Base-by-base conservation (phyloP, 2,113 vertebrate species). In the Arenaria interpres region DNA sequence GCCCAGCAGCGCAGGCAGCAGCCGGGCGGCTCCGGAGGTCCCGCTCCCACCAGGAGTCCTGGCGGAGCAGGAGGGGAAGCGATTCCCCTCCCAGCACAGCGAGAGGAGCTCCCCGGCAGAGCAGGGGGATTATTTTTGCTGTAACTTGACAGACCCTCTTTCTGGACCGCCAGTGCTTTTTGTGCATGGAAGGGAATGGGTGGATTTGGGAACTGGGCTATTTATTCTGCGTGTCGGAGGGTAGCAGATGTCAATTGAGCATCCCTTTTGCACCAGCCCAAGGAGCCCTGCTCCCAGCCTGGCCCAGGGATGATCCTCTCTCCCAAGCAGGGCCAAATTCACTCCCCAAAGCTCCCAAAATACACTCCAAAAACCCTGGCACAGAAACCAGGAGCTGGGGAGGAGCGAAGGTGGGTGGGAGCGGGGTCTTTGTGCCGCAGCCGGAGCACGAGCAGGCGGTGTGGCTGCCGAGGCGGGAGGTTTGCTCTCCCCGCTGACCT, bases 311-410 rank as follows among this genome's bases (percentile, higher is more conserved):
- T 6, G 27, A 53, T 43, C 12, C 35, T 7, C 45, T 68, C n/a
- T 79, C 67, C n/a, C 22, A 3, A 15, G 25, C 24, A 21, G 27
- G 12, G 25, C 62, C 46, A 12, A 66, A 88, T 30, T 46, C 30
- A 7, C n/a, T 16, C 66, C 32, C 8, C 17, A 16, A 1, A 0
- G 3, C 39, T 63, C 25, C 20, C 35, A 8, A 1, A 0, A 2
- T 39, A 54, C 43, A 8, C 59, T 33, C 48, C 46, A 41, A 27
- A 54, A 32, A 6, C 72, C 51, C 50, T 6, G 25, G n/a, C 57
- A 60, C 4, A 6, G 57, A 24, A 60, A 60, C 54, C 59, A 4
- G 25, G 62, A 54, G 32, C n/a, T 18, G 2, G 21, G 41, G 28
- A 4, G 6, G 2, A 3, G 51, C 0, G 1, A 53, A 63, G 67